Base-by-base conservation (phyloP, 2,797 vertebrate species). In the Poeciliopsis paucimaculata region DNA sequence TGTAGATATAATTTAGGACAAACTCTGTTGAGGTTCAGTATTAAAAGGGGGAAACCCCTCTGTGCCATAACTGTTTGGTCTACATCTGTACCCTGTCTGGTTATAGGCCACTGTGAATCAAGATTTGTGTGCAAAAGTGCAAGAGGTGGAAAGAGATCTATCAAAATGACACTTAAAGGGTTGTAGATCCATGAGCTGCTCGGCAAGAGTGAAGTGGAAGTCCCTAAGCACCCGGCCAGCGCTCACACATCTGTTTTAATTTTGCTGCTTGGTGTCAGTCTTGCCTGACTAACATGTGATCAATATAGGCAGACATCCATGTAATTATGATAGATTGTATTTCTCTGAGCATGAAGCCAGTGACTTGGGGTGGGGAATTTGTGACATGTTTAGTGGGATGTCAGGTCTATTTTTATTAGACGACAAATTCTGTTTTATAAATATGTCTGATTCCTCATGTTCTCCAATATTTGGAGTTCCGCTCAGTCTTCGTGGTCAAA, bases 281-380 rank as follows among this genome's bases (percentile, higher is more conserved):
- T 88, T 91, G 92, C 90, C 92, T 88, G 90, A 91, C 92, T 94
- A 94, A 93, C 93, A 91, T 89, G 91, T 93, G 94, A 94, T 95
- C 93, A 93, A 95, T 95, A 93, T 79, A 91, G 83, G 90, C 93
- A 92, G 92, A 87, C 91, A 82, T 89, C 88, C 92, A 90, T 94
- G 89, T 94, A 94, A 95, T 94, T 93, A 93, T 94, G 94, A 95
- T 93, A 89, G 91, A 95, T 93, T 90, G 90, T 89, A 91, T 94
- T 93, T 92, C 87, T 88, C 88, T 88, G 86, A 88, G 90, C 89
- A 90, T 92, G 90, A 86, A 91, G 82, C 84, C 16, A 26, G 77
- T 91, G 91, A 89, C 78, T 82, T 77, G 73, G 81, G 70, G 77
- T 72, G 72, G 75, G 82, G 84, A 82, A 85, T 77, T 70, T 83